Conservation (phyloP, 2,888 invertebrate species). For the Lutraria lutraria region DNA sequence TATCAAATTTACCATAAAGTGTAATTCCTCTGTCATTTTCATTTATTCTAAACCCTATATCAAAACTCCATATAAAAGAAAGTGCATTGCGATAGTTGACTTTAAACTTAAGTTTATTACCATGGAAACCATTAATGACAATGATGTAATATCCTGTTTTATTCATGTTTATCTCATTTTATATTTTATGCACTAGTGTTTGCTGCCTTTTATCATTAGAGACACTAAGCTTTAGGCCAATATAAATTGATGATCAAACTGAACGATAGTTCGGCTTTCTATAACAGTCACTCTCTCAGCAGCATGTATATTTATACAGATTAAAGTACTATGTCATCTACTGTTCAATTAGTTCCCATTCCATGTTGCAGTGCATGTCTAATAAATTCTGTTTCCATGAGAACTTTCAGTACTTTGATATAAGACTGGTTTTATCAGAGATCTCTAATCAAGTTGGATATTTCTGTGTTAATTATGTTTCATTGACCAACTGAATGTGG, state of each 20-base stretch:
- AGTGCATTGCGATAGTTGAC: background rate
- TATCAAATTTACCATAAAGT: background rate
- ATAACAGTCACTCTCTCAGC: too few species aligned
- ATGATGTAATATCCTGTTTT: constrained; percentile 1
- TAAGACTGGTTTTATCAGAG: background rate
- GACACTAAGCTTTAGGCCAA: too few species aligned
- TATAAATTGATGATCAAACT: too few species aligned
- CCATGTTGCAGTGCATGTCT: too few species aligned
- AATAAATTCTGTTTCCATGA: too few species aligned
- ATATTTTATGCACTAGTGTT: background rate
- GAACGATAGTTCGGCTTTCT: too few species aligned
- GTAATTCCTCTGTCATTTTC: background rate
- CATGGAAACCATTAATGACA: background rate
- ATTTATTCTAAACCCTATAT: background rate
- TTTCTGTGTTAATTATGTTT: constrained; percentile 24
- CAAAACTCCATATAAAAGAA: background rate
- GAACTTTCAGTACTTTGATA: too few species aligned
- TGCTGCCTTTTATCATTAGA: background rate
- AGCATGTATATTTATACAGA: too few species aligned
- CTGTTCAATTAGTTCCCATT: too few species aligned
- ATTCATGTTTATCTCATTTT: background rate
- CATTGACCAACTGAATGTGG: constrained; percentile 17
- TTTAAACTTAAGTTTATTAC: background rate
- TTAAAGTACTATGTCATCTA: too few species aligned
- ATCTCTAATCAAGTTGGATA: constrained; percentile 13